Percentiles rank a stretch among this genome's conserved stretches.
Conservation (phyloP, 2,113 vertebrate species). For the Chlorodrepanis virens region DNA sequence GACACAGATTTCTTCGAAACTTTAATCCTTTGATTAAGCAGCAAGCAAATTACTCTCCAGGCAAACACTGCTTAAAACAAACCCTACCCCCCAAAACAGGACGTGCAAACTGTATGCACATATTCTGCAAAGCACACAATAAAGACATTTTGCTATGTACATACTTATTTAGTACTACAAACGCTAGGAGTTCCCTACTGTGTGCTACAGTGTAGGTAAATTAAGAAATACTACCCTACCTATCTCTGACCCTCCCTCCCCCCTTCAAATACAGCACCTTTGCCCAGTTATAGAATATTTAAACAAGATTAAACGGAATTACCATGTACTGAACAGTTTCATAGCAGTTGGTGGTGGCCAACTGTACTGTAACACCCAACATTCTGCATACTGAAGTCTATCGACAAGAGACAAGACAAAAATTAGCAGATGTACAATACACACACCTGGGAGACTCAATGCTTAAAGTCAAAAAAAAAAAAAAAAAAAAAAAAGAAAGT, state of each 20-base stretch:
- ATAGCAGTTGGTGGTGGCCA: conserved; percentile 61
- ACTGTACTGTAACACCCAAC: conserved; percentile 59
- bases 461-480: background rate
- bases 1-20: conserved; percentile 81
- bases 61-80: conserved; percentile 80
- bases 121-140: conserved; percentile 80
- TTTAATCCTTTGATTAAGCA: conserved; percentile 86
- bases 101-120: conserved; percentile 82
- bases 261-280: conserved; percentile 72
- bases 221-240: conserved; percentile 69
- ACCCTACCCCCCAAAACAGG: conserved; percentile 67
- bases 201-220: conserved; percentile 74
- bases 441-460: conserved; percentile 66
- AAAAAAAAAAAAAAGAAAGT: background rate
- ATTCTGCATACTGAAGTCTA: conserved; percentile 70
- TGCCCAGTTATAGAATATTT: conserved; percentile 61
- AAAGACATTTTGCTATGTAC: conserved; percentile 79
- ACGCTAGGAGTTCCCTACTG: conserved; percentile 70
- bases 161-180: conserved; percentile 70
- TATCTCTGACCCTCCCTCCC: conserved; percentile 59
- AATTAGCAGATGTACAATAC: conserved; percentile 67
- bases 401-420: conserved; percentile 73
- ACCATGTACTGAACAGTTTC: conserved; percentile 67
- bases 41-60: conserved; percentile 84
- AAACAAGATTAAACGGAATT: conserved; percentile 65